These are phyloP conservation scores for Lutjanus argentimaculatus DNA, from an alignment of 2,797 vertebrate species.

Conservation along the genomic window DNA sequence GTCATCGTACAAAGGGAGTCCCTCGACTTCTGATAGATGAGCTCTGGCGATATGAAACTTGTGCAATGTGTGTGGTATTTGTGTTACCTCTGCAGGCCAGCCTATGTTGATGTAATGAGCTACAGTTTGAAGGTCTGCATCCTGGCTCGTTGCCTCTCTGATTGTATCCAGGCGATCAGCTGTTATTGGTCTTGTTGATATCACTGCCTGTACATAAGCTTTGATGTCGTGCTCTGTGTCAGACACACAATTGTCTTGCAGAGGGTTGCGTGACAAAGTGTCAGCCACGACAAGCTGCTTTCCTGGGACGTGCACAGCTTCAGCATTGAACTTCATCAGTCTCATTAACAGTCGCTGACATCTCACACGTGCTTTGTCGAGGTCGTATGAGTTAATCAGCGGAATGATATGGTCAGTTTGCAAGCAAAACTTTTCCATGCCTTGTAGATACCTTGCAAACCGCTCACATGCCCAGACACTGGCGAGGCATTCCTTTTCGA, in stretches of 20 bases:
- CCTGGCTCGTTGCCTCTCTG: background rate
- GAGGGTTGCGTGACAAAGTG: too few species aligned
- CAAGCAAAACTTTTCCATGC: too few species aligned
- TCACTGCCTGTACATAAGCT: background rate
- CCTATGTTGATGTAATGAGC: background rate
- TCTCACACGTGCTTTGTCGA: too few species aligned
- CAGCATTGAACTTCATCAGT: too few species aligned
- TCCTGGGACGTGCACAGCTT: too few species aligned
- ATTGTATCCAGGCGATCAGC: background rate
- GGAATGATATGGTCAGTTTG: too few species aligned
- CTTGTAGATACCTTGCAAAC: too few species aligned
- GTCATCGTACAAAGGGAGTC: slow-evolving; percentile 22
- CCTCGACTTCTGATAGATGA: background rate
- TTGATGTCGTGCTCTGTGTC: background rate
- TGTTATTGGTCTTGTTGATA: background rate
- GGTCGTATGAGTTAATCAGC: too few species aligned
- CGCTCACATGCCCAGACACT: too few species aligned
- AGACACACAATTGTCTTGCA: background rate
- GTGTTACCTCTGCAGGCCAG: background rate
- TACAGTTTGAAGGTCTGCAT: slow-evolving; percentile 6
- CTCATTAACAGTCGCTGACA: too few species aligned
- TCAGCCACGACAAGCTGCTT: too few species aligned
- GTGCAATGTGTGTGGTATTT: background rate
- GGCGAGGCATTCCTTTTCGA: too few species aligned
- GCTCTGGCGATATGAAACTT: background rate